A percentile compares a stretch with the other conserved stretches of the same genome.
Conservation (phyloP, 2,888 invertebrate genomes). For the Drosophila buzzatii region DNA sequence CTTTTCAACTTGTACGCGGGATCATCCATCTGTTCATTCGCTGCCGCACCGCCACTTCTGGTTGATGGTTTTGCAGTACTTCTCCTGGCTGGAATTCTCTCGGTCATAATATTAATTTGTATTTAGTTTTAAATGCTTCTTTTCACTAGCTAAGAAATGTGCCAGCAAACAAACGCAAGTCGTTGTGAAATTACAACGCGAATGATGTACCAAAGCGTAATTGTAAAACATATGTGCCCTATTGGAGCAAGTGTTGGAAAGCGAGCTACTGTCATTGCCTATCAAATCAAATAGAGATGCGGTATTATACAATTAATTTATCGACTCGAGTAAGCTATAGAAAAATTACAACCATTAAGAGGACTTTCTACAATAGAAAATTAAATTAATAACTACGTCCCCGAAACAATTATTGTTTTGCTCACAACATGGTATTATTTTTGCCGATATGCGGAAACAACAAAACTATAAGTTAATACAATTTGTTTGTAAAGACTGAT, state of each 20-base stretch:
- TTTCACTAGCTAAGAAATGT: slow-evolving; percentile 42
- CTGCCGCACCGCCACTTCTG: slow-evolving; percentile 37
- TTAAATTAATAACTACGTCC: slow-evolving; percentile 31
- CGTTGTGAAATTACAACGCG: slow-evolving; percentile 74
- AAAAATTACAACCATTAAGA: slow-evolving; percentile 10
- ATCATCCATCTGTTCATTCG: slow-evolving; percentile 73
- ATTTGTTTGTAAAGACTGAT: slow-evolving; percentile 80
- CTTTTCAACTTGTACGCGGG: slow-evolving; percentile 83
- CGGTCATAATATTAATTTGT: slow-evolving; percentile 81
- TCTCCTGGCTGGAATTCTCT: slow-evolving; percentile 83
- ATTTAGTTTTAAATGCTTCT: slow-evolving; percentile 56
- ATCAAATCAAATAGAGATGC: slow-evolving; percentile 34
- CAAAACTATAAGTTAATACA: slow-evolving; percentile 62
- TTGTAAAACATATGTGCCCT: slow-evolving; percentile 63
- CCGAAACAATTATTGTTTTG: slow-evolving; percentile 58
- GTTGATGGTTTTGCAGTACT: slow-evolving; percentile 68
- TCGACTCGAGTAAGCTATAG: slow-evolving; percentile 26
- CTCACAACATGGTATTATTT: slow-evolving; percentile 71
- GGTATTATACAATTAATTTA: slow-evolving; percentile 59
- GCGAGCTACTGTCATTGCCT: slow-evolving; percentile 21
- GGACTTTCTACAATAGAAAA: slow-evolving; percentile 33
- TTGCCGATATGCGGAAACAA: slow-evolving; percentile 39
- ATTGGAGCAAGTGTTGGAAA: slow-evolving; percentile 55
- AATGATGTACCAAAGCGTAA: slow-evolving; percentile 67
- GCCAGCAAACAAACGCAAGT: slow-evolving; percentile 27